phyloP scores from a whole-genome alignment of 2,888 invertebrate genomes.

The Elegia similella region DNA sequence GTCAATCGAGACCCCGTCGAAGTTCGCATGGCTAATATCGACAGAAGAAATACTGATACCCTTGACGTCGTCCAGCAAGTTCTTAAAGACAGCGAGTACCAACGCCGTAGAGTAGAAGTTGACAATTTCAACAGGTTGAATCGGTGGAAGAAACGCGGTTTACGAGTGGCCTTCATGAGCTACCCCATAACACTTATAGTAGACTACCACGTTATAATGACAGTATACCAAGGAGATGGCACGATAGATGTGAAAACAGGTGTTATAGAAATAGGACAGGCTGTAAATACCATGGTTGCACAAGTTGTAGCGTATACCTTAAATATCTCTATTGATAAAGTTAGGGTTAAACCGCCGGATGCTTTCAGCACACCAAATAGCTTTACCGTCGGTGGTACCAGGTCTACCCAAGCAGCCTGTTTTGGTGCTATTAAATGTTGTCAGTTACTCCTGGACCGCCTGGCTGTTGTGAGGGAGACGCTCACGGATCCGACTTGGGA shows the following conservation, averaged over 20 bases:
- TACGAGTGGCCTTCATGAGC: conserved; percentile 85
- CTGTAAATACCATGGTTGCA: conserved; percentile 86
- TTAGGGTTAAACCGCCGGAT: conserved; percentile 85
- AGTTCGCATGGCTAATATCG: conserved; percentile 60
- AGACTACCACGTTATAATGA: conserved; percentile 82
- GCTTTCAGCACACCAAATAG: conserved; percentile 84
- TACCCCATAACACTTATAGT: conserved; percentile 81
- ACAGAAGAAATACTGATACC: conserved; percentile 66
- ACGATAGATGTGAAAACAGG: conserved; percentile 87
- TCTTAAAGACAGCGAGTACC: conserved; percentile 71
- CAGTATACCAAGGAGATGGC: conserved; percentile 87
- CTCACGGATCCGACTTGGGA: conserved; percentile 75
- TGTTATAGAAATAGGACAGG: conserved; percentile 91
- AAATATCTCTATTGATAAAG: conserved; percentile 83
- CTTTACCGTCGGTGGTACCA: conserved; percentile 84
- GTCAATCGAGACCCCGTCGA: conserved; percentile 80
- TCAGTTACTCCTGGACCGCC: conserved; percentile 69
- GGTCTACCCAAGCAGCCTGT: conserved; percentile 49
- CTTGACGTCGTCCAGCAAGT: conserved; percentile 46
- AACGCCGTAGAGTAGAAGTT: conserved; percentile 75
- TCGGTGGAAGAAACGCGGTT: conserved; percentile 89
- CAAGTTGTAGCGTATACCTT: conserved; percentile 85
- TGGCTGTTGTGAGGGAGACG: conserved; percentile 62
- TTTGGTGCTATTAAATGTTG: conserved; percentile 71
- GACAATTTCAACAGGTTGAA: conserved; percentile 84